phyloP scores from a whole-genome alignment of 1,140 invertebrate species.

The silkworm (Bombyx mori) region DNA sequence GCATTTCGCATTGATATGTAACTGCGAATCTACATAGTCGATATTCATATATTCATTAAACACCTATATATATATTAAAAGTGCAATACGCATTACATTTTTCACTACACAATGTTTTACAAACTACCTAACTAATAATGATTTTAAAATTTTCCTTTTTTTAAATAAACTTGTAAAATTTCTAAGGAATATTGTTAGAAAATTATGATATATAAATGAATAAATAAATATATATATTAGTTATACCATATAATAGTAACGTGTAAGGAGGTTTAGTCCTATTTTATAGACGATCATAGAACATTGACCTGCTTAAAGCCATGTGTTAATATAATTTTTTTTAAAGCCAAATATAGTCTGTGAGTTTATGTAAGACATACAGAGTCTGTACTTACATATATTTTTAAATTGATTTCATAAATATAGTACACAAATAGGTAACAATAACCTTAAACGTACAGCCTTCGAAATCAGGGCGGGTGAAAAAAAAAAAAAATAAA shows the following conservation, averaged over 20 bases:
- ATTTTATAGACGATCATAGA: conserved; percentile 57
- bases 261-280: conserved; percentile 28
- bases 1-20: conserved; percentile 28
- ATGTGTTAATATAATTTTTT: conserved; percentile 56
- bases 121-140: conserved; percentile 35
- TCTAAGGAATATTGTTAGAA: conserved; percentile 64
- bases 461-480: conserved; percentile 21
- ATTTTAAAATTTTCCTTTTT: conserved; percentile 26
- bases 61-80: conserved; percentile 30
- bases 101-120: conserved; percentile 31
- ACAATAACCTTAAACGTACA: conserved; percentile 57
- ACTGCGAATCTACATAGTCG: conserved; percentile 22
- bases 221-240: conserved; percentile 57
- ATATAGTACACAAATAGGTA: conserved; percentile 65
- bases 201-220: conserved; percentile 27
- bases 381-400: conserved; percentile 51
- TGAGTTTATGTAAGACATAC: conserved; percentile 57
- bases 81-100: conserved; percentile 31
- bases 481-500: too few relatives aligned
- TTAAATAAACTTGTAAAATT: conserved; percentile 59
- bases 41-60: conserved; percentile 24
- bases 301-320: conserved; percentile 65
- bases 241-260: conserved; percentile 48
- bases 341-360: conserved; percentile 70
- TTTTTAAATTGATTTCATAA: conserved; percentile 56